Evolutionary conservation across 1,140 invertebrate genomes (phyloP), one percentile per base, ranked within the genome.

Genomic region (Macrotrachela quadricornifera): DNA sequence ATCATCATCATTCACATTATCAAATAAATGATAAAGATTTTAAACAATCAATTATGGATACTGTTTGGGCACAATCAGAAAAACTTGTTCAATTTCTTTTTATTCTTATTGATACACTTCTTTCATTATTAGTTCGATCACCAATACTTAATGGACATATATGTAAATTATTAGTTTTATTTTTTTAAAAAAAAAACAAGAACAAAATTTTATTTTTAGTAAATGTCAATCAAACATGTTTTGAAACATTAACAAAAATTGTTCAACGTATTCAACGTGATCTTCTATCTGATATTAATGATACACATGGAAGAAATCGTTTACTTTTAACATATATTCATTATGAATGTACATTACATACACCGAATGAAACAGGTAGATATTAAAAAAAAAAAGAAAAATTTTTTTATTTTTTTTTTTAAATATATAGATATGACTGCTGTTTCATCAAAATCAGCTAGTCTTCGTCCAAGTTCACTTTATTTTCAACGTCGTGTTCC

Each of bases 91-190:
- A 81, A 50, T 91, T 84, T 65, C 66, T 95, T 40, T 82, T 83
- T 4, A 74, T 90, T 37, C 73, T 94, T 17, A 71, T 92, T 39
- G 85, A 95, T 68, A 85, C 84, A 67, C 73, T 95, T 15, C 75
- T 95, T 41, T 74, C 77, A 37, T 69, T 95, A 44, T 71, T 94
- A 57, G 80, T 85, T 1, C 71, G 77, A 66, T 83, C 80, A 40
- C 85, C 80, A n/a, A 70, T 75, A 48, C 72, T 85, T 17, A 77
- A 74, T 11, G 80, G 78, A 6, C 78, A 81, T 50, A 46, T 44
- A 15, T 47, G 46, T 9, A 44, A 4, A 8, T 30, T n/a, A n/a
- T n/a, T n/a, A n/a, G n/a, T n/a, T n/a, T n/a, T n/a, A n/a, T 4
- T 30, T 30, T 30, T 8, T 4, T 30, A 30, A 4, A 30, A 30